phyloP scores from a whole-genome alignment of 1,140 invertebrate species.

The Lordiphosa stackelbergi region DNA sequence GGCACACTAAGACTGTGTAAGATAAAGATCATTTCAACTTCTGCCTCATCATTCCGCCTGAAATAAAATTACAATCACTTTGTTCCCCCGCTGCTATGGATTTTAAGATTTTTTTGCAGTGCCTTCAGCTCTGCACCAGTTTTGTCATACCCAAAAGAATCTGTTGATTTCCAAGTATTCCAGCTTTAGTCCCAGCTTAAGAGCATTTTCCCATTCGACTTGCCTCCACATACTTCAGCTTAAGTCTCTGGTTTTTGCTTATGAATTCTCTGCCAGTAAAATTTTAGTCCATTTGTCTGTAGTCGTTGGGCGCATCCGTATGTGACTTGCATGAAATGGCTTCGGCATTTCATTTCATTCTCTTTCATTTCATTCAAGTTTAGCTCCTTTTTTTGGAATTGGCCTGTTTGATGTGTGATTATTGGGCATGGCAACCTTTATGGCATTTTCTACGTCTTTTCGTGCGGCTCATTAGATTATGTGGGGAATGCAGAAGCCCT shows the following conservation, averaged over 20 bases:
- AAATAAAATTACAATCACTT: too few species aligned
- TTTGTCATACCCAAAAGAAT: too few species aligned
- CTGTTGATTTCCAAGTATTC: too few species aligned
- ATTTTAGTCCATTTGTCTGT: slow-evolving; percentile 28
- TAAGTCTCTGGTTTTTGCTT: slow-evolving; percentile 5
- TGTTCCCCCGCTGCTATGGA: too few species aligned
- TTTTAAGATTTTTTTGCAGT: too few species aligned
- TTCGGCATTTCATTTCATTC: slow-evolving; percentile 39
- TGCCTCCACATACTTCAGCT: not conserved
- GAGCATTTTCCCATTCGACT: slow-evolving; percentile 3
- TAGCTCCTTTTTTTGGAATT: slow-evolving; percentile 9
- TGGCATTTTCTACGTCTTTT: slow-evolving; percentile 13
- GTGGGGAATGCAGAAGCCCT: slow-evolving; percentile 12
- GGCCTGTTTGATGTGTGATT: slow-evolving; percentile 9
- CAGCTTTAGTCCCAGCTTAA: not conserved
- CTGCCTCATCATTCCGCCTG: too few species aligned
- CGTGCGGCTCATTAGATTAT: slow-evolving; percentile 43
- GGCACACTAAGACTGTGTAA: too few species aligned
- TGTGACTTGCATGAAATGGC: slow-evolving; percentile 51
- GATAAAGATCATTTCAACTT: too few species aligned
- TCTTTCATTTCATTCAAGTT: slow-evolving; percentile 30
- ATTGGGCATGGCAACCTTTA: slow-evolving; percentile 48
- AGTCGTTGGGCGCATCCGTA: slow-evolving; percentile 26
- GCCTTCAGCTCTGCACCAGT: too few species aligned
- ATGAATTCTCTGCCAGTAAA: slow-evolving; percentile 24